Evolutionary conservation across 2,113 vertebrate genomes (phyloP).

Genomic region (Ammodramus savannarum): DNA sequence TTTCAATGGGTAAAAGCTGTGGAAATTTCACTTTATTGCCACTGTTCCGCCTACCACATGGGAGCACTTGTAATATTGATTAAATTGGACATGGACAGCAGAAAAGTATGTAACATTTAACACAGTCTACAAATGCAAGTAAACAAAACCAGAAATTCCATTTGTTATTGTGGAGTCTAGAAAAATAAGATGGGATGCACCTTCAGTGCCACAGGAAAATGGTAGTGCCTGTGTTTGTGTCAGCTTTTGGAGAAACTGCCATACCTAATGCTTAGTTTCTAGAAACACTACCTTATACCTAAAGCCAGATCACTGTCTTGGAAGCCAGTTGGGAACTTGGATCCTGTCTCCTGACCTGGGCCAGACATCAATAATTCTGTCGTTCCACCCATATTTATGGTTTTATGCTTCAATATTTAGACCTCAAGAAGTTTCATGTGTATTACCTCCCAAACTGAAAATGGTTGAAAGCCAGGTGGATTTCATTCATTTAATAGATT

Average conservation of each 20-base stretch:
- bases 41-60: slow-evolving; percentile 31
- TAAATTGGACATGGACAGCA: slow-evolving; percentile 58
- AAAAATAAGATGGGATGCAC: not conserved
- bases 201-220: not conserved
- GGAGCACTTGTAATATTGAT: slow-evolving; percentile 59
- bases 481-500: not conserved
- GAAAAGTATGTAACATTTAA: slow-evolving; percentile 44
- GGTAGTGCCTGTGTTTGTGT: not conserved
- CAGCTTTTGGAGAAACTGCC: not conserved
- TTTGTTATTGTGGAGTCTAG: not conserved
- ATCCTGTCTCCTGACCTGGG: not conserved
- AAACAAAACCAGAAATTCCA: slow-evolving; percentile 37
- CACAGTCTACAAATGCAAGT: slow-evolving; percentile 14
- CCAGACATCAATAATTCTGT: not conserved
- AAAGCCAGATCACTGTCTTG: not conserved
- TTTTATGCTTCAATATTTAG: not conserved
- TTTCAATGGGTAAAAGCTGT: slow-evolving; percentile 50
- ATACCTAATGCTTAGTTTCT: not conserved
- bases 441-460: not conserved
- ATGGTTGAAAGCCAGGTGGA: not conserved
- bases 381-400: not conserved
- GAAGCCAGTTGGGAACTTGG: not conserved
- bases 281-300: not conserved
- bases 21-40: slow-evolving; percentile 61
- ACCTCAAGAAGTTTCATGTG: not conserved